These are phyloP conservation scores for Crax fasciolata DNA, from an alignment of 2,797 vertebrate genomes.

Conservation along the genomic window DNA sequence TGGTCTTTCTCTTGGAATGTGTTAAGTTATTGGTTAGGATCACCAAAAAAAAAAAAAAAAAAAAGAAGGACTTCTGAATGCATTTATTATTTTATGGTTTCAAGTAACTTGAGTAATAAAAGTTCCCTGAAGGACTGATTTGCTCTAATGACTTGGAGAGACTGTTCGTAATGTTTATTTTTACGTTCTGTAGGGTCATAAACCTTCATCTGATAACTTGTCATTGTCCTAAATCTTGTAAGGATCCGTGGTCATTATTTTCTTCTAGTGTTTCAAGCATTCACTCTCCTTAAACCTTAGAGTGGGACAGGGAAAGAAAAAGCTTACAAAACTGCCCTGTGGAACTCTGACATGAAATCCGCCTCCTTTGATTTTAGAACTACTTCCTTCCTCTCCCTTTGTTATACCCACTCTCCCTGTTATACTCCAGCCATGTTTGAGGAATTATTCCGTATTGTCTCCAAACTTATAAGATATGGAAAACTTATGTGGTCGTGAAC, in stretches of 20 bases:
- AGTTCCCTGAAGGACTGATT: constrained; percentile 34
- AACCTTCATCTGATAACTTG: background rate
- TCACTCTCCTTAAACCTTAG: background rate
- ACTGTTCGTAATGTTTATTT: constrained; percentile 24
- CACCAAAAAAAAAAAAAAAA: background rate
- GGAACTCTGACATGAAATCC: background rate
- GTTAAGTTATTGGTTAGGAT: background rate
- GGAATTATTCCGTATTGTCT: background rate
- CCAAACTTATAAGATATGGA: background rate
- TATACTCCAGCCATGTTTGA: accelerated
- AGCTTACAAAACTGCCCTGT: background rate
- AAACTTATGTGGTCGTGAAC: background rate
- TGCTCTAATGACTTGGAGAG: background rate
- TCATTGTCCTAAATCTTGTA: background rate
- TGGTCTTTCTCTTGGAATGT: background rate
- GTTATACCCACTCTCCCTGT: background rate
- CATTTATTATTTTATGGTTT: constrained; percentile 6
- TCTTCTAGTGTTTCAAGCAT: background rate
- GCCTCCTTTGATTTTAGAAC: background rate
- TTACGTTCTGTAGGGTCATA: background rate
- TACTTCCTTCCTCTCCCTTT: background rate
- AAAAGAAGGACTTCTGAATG: background rate
- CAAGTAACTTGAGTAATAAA: constrained; percentile 31
- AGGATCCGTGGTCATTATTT: background rate
- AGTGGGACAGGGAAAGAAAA: background rate